These are phyloP conservation scores for Planiliza haematocheilus DNA, from an alignment of 2,113 vertebrate genomes.

Conservation along the genomic window DNA sequence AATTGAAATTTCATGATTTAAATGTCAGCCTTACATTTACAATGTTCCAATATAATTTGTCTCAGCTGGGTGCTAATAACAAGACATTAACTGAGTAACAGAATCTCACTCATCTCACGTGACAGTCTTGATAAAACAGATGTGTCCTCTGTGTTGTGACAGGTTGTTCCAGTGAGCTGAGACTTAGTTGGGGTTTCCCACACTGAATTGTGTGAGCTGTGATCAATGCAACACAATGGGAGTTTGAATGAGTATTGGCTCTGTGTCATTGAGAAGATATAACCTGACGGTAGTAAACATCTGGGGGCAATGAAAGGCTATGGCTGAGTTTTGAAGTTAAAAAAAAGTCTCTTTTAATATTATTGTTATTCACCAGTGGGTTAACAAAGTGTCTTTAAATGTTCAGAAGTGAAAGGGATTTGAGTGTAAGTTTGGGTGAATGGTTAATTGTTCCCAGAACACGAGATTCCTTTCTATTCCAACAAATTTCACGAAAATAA, in stretches of 20 bases:
- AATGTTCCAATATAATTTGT: too few species aligned
- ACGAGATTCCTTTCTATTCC: neutral
- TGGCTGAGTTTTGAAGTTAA: neutral
- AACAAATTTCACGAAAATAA: neutral
- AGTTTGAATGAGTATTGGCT: constrained; percentile 35
- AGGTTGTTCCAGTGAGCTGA: constrained; percentile 45
- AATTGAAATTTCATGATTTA: neutral
- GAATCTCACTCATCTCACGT: too few species aligned
- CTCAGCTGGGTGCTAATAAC: neutral
- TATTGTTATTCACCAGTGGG: neutral
- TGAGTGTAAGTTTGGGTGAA: neutral
- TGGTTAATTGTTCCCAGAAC: neutral
- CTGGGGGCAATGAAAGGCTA: constrained; percentile 41
- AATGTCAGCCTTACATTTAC: neutral
- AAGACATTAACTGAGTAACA: neutral
- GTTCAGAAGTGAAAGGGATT: neutral
- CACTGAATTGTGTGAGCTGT: constrained; percentile 54
- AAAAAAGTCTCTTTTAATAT: neutral
- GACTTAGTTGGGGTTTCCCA: constrained; percentile 48
- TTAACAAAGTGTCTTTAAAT: neutral
- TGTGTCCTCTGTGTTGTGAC: constrained; percentile 19
- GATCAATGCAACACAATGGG: constrained; percentile 56
- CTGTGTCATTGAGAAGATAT: neutral
- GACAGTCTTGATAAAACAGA: constrained; percentile 56
- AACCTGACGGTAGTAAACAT: constrained; percentile 35